phyloP scores from a whole-genome alignment of 2,113 vertebrate species.

The Scomber colias region DNA sequence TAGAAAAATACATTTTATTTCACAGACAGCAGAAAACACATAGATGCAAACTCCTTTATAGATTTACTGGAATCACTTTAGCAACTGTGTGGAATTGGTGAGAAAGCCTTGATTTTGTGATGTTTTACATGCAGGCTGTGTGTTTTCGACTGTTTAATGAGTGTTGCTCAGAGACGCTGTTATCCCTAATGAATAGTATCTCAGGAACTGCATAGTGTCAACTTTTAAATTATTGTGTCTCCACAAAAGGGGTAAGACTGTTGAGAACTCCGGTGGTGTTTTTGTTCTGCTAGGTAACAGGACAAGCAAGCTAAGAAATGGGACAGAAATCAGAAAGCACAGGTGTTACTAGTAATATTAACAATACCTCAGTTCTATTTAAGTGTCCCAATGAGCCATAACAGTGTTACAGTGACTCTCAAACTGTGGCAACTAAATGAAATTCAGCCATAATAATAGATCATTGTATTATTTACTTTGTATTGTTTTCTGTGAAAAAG shows the following conservation, averaged over 20 bases:
- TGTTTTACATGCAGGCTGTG: background rate
- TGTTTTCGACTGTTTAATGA: conserved; percentile 14
- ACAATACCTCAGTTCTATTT: too few species aligned
- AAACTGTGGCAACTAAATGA: too few species aligned
- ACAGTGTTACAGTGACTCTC: too few species aligned
- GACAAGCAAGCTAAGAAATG: conserved; percentile 9
- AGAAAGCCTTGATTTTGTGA: background rate
- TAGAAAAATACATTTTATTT: background rate
- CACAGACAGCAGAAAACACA: background rate
- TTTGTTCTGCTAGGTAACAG: background rate
- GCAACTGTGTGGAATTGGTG: background rate
- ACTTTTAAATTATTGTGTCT: conserved; percentile 27
- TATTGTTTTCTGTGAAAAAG: too few species aligned
- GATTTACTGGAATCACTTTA: background rate
- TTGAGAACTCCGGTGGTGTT: background rate
- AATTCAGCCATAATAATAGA: too few species aligned
- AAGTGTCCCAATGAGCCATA: too few species aligned
- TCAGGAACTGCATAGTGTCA: background rate
- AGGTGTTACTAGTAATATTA: too few species aligned
- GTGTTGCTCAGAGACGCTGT: conserved; percentile 8
- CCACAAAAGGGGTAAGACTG: conserved; percentile 1
- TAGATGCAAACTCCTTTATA: background rate
- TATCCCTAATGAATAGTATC: conserved; percentile 14
- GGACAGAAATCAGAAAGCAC: background rate
- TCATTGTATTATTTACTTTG: too few species aligned